phyloP scores from a whole-genome alignment of 2,113 vertebrate genomes.

The Tauraco erythrolophus region DNA sequence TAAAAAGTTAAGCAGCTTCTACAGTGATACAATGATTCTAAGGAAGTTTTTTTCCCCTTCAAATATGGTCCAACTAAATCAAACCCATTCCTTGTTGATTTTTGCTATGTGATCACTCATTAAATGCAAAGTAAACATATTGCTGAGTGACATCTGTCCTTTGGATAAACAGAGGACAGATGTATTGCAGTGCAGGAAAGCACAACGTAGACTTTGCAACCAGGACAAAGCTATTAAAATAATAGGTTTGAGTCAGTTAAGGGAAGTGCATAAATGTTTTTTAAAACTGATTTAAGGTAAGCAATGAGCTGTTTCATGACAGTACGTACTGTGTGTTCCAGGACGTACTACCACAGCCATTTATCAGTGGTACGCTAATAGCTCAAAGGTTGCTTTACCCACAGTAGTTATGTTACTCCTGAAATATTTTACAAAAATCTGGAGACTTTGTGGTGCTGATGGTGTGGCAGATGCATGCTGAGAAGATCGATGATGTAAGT shows the following conservation, averaged over 20 bases:
- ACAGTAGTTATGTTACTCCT: background rate
- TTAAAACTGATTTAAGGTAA: background rate
- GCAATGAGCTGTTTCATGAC: background rate
- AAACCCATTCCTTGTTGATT: background rate
- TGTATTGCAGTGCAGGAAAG: background rate
- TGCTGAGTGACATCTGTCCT: slow-evolving; percentile 19
- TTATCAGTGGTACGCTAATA: background rate
- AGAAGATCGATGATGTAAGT: background rate
- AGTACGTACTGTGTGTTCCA: background rate
- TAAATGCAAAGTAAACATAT: slow-evolving; percentile 1
- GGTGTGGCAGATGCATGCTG: background rate
- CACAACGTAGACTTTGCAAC: background rate
- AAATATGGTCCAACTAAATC: background rate
- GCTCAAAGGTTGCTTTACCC: background rate
- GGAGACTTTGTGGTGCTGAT: background rate
- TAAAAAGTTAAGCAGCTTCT: background rate
- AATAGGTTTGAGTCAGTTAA: background rate
- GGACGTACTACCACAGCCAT: background rate
- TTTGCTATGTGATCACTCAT: background rate
- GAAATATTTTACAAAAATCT: background rate
- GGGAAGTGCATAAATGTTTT: background rate
- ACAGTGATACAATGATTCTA: background rate
- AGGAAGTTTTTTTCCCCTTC: background rate
- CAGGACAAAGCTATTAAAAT: slow-evolving; percentile 4
- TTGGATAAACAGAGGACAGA: background rate